Percentiles rank a stretch among this genome's conserved stretches.
These are phyloP conservation scores for Symphodus melops DNA, from an alignment of 2,113 vertebrate species.

Conservation along the genomic window DNA sequence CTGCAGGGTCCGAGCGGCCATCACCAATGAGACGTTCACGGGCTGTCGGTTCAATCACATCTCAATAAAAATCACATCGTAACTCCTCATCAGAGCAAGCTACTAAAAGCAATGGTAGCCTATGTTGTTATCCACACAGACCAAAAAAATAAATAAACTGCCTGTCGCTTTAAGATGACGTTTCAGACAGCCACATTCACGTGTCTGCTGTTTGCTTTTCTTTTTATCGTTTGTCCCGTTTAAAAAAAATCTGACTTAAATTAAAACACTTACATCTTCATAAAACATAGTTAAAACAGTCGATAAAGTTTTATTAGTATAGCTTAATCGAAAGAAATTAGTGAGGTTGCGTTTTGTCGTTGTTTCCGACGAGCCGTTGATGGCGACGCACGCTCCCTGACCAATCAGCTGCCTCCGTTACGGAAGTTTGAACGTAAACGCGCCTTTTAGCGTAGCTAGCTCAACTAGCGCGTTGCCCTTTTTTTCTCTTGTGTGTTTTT, in stretches of 20 bases:
- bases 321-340: too few species aligned
- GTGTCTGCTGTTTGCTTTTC: background rate
- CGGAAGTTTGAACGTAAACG: conserved; percentile 29
- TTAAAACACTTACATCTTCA: too few species aligned
- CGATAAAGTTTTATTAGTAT: too few species aligned
- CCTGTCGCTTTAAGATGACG: conserved; percentile 61
- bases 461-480: too few species aligned
- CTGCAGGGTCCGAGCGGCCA: conserved; percentile 79
- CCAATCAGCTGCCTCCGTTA: conserved; percentile 61
- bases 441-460: background rate
- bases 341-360: too few species aligned
- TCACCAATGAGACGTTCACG: background rate
- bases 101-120: too few species aligned
- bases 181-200: background rate
- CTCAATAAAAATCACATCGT: background rate
- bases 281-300: too few species aligned
- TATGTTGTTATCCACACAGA: conserved; percentile 1
- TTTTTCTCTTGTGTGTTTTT: background rate
- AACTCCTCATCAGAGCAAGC: too few species aligned
- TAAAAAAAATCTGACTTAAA: background rate
- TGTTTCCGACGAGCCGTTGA: background rate
- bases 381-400: background rate
- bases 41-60: background rate
- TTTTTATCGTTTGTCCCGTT: background rate
- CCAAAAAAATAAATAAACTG: background rate